Percentiles rank a stretch among this genome's conserved stretches.
Evolutionary conservation across 2,797 vertebrate genomes (phyloP).

Genomic region (Cynopterus sphinx): DNA sequence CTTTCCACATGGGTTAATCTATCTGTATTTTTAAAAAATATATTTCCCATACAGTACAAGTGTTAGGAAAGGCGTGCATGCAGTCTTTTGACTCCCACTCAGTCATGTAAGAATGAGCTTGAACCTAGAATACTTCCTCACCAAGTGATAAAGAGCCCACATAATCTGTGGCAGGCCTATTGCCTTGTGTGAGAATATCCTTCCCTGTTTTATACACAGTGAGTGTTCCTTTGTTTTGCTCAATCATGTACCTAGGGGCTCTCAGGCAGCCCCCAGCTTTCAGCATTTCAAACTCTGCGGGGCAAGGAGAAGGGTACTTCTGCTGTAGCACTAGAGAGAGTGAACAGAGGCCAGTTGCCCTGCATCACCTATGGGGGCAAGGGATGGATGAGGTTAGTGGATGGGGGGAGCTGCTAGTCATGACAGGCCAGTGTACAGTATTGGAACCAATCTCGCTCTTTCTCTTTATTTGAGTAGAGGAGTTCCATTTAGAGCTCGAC

Average conservation of each 20-base stretch:
- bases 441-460: neutral
- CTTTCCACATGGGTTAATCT: neutral
- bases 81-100: neutral
- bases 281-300: neutral
- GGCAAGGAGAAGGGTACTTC: no score
- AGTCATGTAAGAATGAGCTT: neutral
- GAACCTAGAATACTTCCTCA: neutral
- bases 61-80: neutral
- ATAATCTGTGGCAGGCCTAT: neutral
- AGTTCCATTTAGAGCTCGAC: neutral
- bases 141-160: neutral
- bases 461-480: neutral
- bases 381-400: rapidly evolving
- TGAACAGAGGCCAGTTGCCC: neutral
- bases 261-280: neutral
- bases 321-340: neutral
- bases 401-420: neutral
- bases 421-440: no score
- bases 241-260: neutral
- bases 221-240: neutral
- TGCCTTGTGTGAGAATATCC: neutral
- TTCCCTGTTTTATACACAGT: neutral
- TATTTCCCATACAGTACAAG: neutral
- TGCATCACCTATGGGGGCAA: neutral
- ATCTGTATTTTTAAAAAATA: neutral